These are phyloP conservation scores for Coboldia fuscipes DNA, from an alignment of 1,140 invertebrate species.

Conservation along the genomic window DNA sequence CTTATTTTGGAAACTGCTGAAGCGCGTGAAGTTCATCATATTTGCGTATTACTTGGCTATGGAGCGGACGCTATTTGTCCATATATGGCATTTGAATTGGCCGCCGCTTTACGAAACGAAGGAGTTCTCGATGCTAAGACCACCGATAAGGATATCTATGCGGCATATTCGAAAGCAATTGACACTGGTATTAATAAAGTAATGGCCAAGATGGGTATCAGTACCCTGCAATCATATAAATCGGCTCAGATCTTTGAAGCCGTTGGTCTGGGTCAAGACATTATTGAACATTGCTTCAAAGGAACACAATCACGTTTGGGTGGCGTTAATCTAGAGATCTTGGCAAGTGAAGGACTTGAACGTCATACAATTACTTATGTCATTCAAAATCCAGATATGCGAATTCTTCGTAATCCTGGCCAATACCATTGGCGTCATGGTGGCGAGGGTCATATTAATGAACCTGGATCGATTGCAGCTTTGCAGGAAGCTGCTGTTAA, in stretches of 20 bases:
- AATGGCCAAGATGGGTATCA: constrained; percentile 99
- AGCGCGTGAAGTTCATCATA: constrained; percentile 89
- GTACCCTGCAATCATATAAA: constrained; percentile 97
- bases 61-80: constrained; percentile 96
- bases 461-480: constrained; percentile 81
- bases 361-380: constrained; percentile 65
- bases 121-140: constrained; percentile 52
- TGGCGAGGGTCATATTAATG: constrained; percentile 96
- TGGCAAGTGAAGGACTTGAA: constrained; percentile 73
- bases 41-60: constrained; percentile 89
- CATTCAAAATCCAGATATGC: constrained; percentile 41
- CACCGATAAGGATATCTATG: constrained; percentile 69
- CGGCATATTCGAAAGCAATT: constrained; percentile 31
- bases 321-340: constrained; percentile 72
- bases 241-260: constrained; percentile 99
- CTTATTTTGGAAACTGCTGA: constrained; percentile 85
- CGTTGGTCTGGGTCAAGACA: constrained; percentile 78
- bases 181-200: constrained; percentile 63
- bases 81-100: constrained; percentile 88
- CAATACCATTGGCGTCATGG: constrained; percentile 91
- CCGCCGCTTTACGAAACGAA: constrained; percentile 58
- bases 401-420: constrained; percentile 82
- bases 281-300: constrained; percentile 86
- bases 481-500: constrained; percentile 71
- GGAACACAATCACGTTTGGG: constrained; percentile 90